A percentile compares a stretch with the other conserved stretches of the same genome.
These are phyloP conservation scores for Brachionus paranguensis DNA, from an alignment of 1,140 invertebrate species.

Conservation along the genomic window DNA sequence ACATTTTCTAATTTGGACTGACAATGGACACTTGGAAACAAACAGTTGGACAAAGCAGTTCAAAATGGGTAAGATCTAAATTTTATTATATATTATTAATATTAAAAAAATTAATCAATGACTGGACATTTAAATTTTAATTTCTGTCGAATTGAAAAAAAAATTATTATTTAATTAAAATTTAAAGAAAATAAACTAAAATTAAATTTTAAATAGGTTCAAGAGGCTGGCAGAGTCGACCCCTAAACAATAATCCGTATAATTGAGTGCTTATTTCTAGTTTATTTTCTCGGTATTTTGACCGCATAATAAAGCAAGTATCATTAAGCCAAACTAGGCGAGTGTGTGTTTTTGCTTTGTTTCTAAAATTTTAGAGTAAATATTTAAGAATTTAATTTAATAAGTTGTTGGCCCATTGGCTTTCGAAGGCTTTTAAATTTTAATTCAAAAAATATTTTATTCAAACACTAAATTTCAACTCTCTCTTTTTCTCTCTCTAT, in stretches of 20 bases:
- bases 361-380: background rate
- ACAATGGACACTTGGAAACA: background rate
- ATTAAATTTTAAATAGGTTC: background rate
- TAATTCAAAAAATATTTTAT: constrained; percentile 37
- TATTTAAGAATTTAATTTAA: constrained; percentile 38
- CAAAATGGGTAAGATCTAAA: constrained; percentile 7
- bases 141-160: background rate
- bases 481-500: background rate
- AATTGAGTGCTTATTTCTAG: constrained; percentile 19
- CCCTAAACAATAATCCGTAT: background rate
- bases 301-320: background rate
- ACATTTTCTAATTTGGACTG: background rate
- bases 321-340: background rate
- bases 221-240: background rate
- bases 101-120: too few species aligned
- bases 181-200: too few species aligned
- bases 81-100: background rate
- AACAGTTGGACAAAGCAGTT: background rate
- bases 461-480: background rate
- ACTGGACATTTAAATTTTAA: too few species aligned
- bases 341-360: background rate
- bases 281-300: constrained; percentile 25
- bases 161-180: too few species aligned
- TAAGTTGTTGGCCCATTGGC: background rate
- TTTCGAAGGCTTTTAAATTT: background rate